Evolutionary conservation across 2,797 vertebrate species (phyloP).

Genomic region (Poecilia picta): DNA sequence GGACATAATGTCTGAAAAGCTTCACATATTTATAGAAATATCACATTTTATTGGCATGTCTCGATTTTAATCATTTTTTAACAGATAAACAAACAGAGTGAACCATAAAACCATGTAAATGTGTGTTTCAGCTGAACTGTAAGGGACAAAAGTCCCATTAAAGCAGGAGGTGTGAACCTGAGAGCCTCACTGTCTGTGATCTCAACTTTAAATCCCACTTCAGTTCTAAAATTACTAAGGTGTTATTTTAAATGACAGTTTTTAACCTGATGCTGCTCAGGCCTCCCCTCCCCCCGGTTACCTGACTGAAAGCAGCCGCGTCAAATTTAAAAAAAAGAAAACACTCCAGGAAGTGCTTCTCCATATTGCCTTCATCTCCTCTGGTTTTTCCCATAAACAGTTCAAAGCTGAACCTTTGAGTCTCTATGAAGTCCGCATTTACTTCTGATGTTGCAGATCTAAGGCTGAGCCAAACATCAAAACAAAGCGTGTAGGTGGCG

Average conservation of each 20-base stretch:
- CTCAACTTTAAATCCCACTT: not conserved
- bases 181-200: not conserved
- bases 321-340: slow-evolving; percentile 46
- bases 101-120: not conserved
- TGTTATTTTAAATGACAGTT: not conserved
- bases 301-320: slow-evolving; percentile 45
- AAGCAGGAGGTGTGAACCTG: not conserved
- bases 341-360: slow-evolving; percentile 47
- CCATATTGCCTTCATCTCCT: slow-evolving; percentile 53
- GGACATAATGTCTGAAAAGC: slow-evolving; percentile 11
- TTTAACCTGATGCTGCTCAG: not conserved
- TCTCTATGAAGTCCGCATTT: slow-evolving; percentile 41
- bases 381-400: slow-evolving; percentile 57
- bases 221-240: not conserved
- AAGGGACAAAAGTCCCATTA: not conserved
- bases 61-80: not conserved
- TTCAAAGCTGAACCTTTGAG: slow-evolving; percentile 47
- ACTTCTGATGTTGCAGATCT: slow-evolving; percentile 30
- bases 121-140: not conserved
- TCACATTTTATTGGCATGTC: slow-evolving; percentile 10
- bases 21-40: slow-evolving; percentile 21
- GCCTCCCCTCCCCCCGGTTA: slow-evolving; percentile 22
- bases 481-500: slow-evolving; percentile 21
- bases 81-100: not conserved
- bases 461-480: slow-evolving; percentile 35